Evolutionary conservation across 2,797 vertebrate species (phyloP).

Genomic region (Sphaeramia orbicularis): DNA sequence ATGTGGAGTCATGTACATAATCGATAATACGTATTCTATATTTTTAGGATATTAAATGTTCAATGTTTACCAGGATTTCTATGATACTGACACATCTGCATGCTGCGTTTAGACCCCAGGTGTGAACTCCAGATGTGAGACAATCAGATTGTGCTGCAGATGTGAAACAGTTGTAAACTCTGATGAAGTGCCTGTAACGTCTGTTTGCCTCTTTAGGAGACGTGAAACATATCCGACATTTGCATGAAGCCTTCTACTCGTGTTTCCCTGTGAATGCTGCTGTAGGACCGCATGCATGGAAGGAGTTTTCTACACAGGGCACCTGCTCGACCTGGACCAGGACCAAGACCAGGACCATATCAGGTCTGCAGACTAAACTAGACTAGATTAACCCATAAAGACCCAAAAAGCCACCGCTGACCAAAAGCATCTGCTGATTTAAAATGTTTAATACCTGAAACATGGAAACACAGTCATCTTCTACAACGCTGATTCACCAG

Average conservation of each 20-base stretch:
- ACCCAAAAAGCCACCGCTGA: too few species aligned
- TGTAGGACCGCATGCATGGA: constrained; percentile 54
- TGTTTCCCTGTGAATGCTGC: constrained; percentile 56
- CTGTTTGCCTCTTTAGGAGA: constrained; percentile 12
- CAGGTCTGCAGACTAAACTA: constrained; percentile 2
- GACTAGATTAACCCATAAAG: background rate
- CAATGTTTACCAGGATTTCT: constrained; percentile 45
- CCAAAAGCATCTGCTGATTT: too few species aligned
- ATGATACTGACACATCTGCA: constrained; percentile 57
- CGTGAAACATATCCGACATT: constrained; percentile 44
- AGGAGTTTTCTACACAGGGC: constrained; percentile 1
- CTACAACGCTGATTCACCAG: too few species aligned
- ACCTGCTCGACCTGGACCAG: too few species aligned
- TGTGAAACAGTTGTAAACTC: constrained; percentile 29
- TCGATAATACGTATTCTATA: constrained; percentile 59
- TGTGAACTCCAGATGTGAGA: constrained; percentile 50
- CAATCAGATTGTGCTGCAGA: constrained; percentile 54
- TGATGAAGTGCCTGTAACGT: constrained; percentile 72
- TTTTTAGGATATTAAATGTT: constrained; percentile 63
- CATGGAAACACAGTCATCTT: too few species aligned
- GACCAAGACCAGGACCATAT: constrained; percentile 31
- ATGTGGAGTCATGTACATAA: constrained; percentile 70
- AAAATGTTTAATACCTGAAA: too few species aligned
- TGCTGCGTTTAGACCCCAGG: constrained; percentile 41
- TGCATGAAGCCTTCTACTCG: constrained; percentile 63